Base-by-base conservation (phyloP, 2,797 vertebrate genomes). In the Steatocranus sp. region DNA sequence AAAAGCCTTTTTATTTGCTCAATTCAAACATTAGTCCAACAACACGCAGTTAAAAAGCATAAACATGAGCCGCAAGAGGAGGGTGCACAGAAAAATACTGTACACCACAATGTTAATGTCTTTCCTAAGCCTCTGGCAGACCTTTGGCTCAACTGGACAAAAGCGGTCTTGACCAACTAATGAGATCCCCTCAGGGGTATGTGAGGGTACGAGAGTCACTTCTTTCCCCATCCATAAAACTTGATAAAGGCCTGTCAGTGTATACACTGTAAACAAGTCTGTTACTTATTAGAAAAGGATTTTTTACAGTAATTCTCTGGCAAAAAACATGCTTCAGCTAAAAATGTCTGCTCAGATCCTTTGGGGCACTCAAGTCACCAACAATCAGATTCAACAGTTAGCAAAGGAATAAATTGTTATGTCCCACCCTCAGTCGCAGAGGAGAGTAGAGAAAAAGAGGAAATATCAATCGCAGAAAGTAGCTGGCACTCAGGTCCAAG, bases 191-290 rank as follows among this genome's bases (percentile, higher is more conserved):
- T 76, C 6, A 10, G 74, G 88, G 90, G 36, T 58, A 68, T 5
- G 12, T 46, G 79, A 76, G 79, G 68, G 56, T 32, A 20, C 15
- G 7, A 34, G 61, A 79, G 86, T 91, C 87, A 86, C 30, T 63
- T 80, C 41, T 88, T 85, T 87, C 83, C 73, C 25, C 51, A 7
- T 82, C 75, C 75, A 41, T 75, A 53, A 46, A 63, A 49, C 76
- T 80, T 11, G 49, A 87, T 86, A 86, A 81, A 81, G 81, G 83
- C 81, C 84, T 91, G 77, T 84, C 83, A 88, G 73, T 81, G 34
- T 79, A 27, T 75, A 41, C 53, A 88, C 32, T 74, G 87, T 91
- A 88, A 90, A 91, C 87, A 92, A 80, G 78, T 25, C 30, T 8
- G 73, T 86, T 63, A 48, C 68, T 83, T 88, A 88, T 92, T 91